Conservation (phyloP, 2,113 vertebrate genomes). For the Forbesichthys papilliferus region DNA sequence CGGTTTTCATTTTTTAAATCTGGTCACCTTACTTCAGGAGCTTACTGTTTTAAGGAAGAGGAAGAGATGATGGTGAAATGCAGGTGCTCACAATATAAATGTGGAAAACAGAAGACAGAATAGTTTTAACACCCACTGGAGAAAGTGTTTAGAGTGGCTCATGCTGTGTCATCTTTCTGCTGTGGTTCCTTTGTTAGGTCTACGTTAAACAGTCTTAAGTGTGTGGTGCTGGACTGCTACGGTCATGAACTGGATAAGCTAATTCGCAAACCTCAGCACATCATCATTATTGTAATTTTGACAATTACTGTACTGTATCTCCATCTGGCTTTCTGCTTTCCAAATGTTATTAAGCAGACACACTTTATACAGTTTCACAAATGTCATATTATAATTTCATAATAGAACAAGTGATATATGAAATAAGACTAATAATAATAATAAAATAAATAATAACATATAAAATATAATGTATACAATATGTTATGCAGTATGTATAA, state of each 20-base stretch:
- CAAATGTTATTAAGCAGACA: slow-evolving; percentile 19
- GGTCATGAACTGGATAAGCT: slow-evolving; percentile 43
- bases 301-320: slow-evolving; percentile 28
- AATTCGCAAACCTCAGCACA: slow-evolving; percentile 37
- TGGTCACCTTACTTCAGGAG: slow-evolving; percentile 11
- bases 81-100: slow-evolving; percentile 47
- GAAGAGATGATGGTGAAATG: slow-evolving; percentile 10
- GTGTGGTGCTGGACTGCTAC: slow-evolving; percentile 34
- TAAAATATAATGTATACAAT: too few relatives aligned
- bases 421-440: too few relatives aligned
- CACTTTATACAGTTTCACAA: background rate
- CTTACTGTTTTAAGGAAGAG: slow-evolving; percentile 10
- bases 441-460: too few relatives aligned
- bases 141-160: slow-evolving; percentile 51
- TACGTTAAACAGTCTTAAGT: slow-evolving; percentile 23
- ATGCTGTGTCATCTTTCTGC: slow-evolving; percentile 37
- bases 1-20: too few relatives aligned
- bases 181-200: slow-evolving; percentile 35
- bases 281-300: slow-evolving; percentile 48
- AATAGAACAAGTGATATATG: too few relatives aligned
- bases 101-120: slow-evolving; percentile 31
- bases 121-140: slow-evolving; percentile 11
- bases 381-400: background rate
- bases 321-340: slow-evolving; percentile 28
- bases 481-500: too few relatives aligned